Base-by-base conservation (phyloP, 2,797 vertebrate genomes). In the Hephaestus fuliginosus region DNA sequence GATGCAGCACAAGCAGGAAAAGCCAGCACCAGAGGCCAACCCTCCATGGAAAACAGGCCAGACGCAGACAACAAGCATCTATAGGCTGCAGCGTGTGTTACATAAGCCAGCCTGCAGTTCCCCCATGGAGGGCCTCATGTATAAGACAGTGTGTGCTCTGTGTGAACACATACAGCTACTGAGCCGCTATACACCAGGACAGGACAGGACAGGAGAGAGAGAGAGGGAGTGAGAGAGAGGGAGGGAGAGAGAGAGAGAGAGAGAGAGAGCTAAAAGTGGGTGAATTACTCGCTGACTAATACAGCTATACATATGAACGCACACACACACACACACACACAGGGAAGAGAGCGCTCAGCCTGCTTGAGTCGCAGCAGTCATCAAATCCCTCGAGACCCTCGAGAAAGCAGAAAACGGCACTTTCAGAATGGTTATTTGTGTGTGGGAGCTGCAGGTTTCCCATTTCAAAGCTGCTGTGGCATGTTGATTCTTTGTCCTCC, bases 71-170 rank as follows among this genome's bases (percentile, higher is more conserved):
- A 80, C 72, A 48, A 81, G 68, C 82, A 75, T 77, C 75, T 84
- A 89, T 87, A 88, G 64, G 66, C 80, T 84, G 73, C 74, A 82
- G 78, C 71, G 3, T 61, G 66, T 46, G 82, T 86, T 92, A 84
- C 81, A 81, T 89, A 88, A 91, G 78, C 48, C 44, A 28, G 81
- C 65, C 82, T 68, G 76, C 22, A 86, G 74, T 68, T 78, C 52
- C 86, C 91, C 87, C 67, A 53, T 20, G 7, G 51, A 4, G 70
- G 90, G 91, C 91, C 90, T 86, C 88, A 52, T 58, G 70, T 68
- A 79, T 81, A 79, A 83, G 74, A 86, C 81, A 86, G 86, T 73
- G 77, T 86, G 86, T 80, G 80, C 87, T 89, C 82, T 25, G 25
- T 88, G 84, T 87, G 77, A 75, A 81, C 76, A 68, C 52, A 68